A percentile compares a stretch with the other conserved stretches of the same genome.
Conservation (phyloP, 2,113 vertebrate species). For the Orientallactaga bullata region DNA sequence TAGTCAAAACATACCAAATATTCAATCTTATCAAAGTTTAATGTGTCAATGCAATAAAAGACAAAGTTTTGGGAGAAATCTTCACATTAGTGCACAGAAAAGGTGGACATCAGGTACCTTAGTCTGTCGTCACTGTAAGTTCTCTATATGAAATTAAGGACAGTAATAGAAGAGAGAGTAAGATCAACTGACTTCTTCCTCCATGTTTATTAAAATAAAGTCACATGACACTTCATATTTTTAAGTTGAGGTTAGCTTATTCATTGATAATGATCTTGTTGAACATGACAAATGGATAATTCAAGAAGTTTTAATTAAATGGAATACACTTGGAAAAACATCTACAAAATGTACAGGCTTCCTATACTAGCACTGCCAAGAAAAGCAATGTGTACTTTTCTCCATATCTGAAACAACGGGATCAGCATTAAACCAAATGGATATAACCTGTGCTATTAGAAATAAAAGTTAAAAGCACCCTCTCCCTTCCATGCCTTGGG, state of each 20-base stretch:
- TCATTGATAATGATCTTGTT: constrained; percentile 5
- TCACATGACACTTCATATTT: background rate
- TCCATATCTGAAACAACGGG: background rate
- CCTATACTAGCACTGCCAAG: background rate
- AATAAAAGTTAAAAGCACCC: constrained; percentile 30
- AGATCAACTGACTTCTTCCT: background rate
- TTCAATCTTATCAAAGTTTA: constrained; percentile 18
- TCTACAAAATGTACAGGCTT: background rate
- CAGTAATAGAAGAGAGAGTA: background rate
- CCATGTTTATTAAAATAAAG: background rate
- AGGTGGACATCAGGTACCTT: background rate
- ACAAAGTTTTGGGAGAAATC: background rate
- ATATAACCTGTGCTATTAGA: constrained; percentile 23
- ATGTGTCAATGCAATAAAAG: background rate
- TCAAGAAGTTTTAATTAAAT: background rate
- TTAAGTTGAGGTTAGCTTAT: background rate
- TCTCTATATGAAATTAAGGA: background rate
- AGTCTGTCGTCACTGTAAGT: no score
- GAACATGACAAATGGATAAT: background rate
- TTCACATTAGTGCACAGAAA: no score
- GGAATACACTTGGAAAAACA: background rate
- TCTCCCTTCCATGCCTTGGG: no score
- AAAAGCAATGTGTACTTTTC: background rate
- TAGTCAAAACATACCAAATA: background rate
- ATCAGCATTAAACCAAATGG: background rate